A percentile compares a stretch with the other conserved stretches of the same genome.
These are phyloP conservation scores for Caracal caracal DNA, from an alignment of 2,113 vertebrate genomes.

Conservation along the genomic window DNA sequence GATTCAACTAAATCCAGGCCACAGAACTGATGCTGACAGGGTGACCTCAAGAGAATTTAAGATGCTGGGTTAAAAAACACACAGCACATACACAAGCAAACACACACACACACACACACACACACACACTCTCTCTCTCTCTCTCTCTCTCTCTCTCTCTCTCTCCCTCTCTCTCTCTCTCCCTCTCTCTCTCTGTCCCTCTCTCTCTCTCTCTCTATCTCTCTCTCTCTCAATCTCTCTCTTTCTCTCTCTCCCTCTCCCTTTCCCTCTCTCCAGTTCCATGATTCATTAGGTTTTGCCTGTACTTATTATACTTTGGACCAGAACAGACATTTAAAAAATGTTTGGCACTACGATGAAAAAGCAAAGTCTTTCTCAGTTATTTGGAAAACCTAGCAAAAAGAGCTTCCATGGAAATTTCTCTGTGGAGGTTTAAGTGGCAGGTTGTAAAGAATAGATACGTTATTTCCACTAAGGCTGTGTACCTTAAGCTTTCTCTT, in stretches of 20 bases:
- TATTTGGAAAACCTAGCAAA: slow-evolving; percentile 71
- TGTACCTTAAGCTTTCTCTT: slow-evolving; percentile 62
- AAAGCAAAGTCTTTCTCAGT: slow-evolving; percentile 74
- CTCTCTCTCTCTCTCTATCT: not conserved
- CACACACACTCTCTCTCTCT: too few species aligned
- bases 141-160: too few species aligned
- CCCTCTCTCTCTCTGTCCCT: not conserved
- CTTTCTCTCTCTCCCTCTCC: not conserved
- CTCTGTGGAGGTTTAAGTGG: slow-evolving; percentile 67
- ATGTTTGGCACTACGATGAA: slow-evolving; percentile 15
- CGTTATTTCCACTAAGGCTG: slow-evolving; percentile 72
- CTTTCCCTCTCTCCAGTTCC: slow-evolving; percentile 45
- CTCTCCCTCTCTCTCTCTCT: fast-evolving
- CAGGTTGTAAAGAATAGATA: slow-evolving; percentile 78
- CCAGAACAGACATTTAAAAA: slow-evolving; percentile 14
- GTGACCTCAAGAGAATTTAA: slow-evolving; percentile 87
- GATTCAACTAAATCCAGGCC: slow-evolving; percentile 91
- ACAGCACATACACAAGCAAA: not conserved
- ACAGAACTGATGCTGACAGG: slow-evolving; percentile 84
- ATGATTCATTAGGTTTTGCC: slow-evolving; percentile 76
- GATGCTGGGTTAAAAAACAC: slow-evolving; percentile 77
- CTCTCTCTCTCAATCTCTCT: not conserved
- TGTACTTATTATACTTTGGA: slow-evolving; percentile 68
- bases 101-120: not conserved
- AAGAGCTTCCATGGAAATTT: slow-evolving; percentile 75